Evolutionary conservation across 2,113 vertebrate species (phyloP).

Genomic region (Oreocharis arfaki): DNA sequence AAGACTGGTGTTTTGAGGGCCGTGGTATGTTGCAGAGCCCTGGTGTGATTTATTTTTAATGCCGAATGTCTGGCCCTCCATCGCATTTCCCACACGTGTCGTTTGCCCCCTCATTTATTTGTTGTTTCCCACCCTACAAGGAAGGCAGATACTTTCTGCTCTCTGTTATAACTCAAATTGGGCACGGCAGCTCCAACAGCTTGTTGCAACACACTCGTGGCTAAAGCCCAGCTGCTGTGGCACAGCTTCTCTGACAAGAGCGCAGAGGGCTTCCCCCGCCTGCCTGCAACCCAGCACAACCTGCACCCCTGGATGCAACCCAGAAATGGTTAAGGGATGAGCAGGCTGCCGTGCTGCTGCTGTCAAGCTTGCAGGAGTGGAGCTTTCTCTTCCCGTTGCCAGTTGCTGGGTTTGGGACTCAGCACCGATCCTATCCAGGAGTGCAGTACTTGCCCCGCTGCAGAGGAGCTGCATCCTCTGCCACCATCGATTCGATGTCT

Average conservation of each 20-base stretch:
- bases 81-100: accelerated
- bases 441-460: accelerated
- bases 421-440: accelerated
- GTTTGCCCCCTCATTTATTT: background rate
- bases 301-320: background rate
- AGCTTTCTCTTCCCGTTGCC: background rate
- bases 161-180: background rate
- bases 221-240: background rate
- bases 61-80: background rate
- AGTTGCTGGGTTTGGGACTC: background rate
- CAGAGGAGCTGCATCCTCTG: background rate
- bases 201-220: background rate
- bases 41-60: background rate
- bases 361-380: background rate
- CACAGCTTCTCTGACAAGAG: background rate
- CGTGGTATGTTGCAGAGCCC: background rate
- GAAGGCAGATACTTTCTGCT: background rate
- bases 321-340: background rate
- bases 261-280: background rate
- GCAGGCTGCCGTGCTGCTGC: background rate
- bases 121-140: background rate
- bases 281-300: background rate
- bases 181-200: background rate
- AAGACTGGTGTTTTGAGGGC: background rate
- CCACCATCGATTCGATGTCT: background rate